Base-by-base conservation (phyloP, 2,888 invertebrate species). In the Hypselothyrea guttata region DNA sequence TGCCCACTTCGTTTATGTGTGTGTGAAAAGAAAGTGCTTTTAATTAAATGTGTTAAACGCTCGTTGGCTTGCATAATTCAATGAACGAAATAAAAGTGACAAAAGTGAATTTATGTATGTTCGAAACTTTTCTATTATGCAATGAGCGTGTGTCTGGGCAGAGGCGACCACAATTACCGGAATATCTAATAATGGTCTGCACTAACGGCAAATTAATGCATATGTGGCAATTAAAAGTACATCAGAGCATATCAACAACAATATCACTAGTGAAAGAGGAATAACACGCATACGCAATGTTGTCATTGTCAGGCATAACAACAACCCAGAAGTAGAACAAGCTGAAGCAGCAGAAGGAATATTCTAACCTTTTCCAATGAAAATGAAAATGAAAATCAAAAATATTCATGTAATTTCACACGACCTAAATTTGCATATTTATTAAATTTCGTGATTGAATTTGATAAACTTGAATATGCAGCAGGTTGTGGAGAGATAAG, bases 21-120 rank as follows among this genome's bases (percentile, higher is more conserved):
- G 61, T 53, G 75, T 67, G 53, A 82, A 78, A 84, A 84, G 78
- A 78, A 78, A 78, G 78, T 84, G 78, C 37, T 57, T 78, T 78
- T 82, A 62, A 82, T 75, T 69, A 78, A 78, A 82, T 65, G 71
- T 71, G 71, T 82, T 78, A 75, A 71, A 60, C 71, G 77, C 47
- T 46, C 51, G 33, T 48, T 18, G 51, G 46, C 72, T 78, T 84
- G 78, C 82, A 75, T 84, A 78, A 84, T 78, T 66, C 61, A 56
- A 57, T 53, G 44, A 47, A 40, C 22, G 22, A 22, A 22, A 22
- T 22, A 22, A 58, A 41, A 57, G 69, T 42, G 49, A 49, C 58
- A 53, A 58, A 71, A 45, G 64, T 69, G 70, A 69, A 45, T 56
- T 66, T 55, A 47, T 61, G 53, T 28, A 38, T 47, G 52, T 22